Conservation (phyloP, 2,888 invertebrate species). For the Drosophila atroscutellata region DNA sequence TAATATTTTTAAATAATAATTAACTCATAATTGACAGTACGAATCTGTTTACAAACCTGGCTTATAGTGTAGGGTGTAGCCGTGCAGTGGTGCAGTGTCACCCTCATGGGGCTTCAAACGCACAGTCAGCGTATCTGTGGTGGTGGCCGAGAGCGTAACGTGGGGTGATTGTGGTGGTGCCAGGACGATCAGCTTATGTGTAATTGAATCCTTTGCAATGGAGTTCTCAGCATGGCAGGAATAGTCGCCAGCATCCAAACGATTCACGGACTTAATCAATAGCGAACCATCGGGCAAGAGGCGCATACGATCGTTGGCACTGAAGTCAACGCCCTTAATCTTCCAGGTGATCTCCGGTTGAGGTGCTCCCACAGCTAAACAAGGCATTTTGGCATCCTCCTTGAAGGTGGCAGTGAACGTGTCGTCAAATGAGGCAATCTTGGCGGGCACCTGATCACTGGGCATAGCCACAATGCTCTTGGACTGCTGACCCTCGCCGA, state of each 20-base stretch:
- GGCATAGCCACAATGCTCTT: constrained; percentile 94
- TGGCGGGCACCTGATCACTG: constrained; percentile 92
- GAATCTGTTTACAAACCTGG: constrained; percentile 86
- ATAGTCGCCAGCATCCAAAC: constrained; percentile 97
- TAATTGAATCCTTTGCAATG: constrained; percentile 96
- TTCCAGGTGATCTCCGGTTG: constrained; percentile 96
- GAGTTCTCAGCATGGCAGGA: constrained; percentile 96
- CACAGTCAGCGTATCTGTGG: constrained; percentile 90
- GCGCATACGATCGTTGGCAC: constrained; percentile 92
- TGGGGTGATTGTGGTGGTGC: constrained; percentile 92
- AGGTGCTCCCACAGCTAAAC: constrained; percentile 96
- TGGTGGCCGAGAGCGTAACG: constrained; percentile 90
- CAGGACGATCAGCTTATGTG: constrained; percentile 93
- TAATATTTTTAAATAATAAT: not conserved
- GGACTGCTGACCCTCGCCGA: constrained; percentile 96
- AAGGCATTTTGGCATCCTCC: constrained; percentile 95
- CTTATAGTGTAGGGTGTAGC: constrained; percentile 96
- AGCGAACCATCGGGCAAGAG: constrained; percentile 95
- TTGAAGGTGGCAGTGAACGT: constrained; percentile 96
- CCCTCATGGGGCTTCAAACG: constrained; percentile 90
- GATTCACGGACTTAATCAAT: constrained; percentile 94
- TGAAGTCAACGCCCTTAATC: constrained; percentile 92
- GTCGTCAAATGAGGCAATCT: constrained; percentile 97
- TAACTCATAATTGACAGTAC: too few relatives aligned
- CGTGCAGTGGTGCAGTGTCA: constrained; percentile 95